Base-by-base conservation (phyloP, 2,888 invertebrate genomes). In the Parascotia fuliginaria region DNA sequence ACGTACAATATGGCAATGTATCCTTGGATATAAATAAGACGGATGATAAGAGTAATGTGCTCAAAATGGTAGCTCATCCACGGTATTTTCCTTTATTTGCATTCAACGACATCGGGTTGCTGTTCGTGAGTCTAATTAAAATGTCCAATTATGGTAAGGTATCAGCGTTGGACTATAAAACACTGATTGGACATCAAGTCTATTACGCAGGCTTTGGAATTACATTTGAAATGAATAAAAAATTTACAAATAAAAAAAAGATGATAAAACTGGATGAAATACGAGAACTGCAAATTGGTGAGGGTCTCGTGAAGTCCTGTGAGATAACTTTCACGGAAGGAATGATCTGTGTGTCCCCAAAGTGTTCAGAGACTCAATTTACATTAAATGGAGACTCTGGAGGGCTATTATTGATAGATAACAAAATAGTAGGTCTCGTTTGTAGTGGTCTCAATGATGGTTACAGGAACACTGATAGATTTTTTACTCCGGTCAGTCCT, bases 401-500 rank as follows among this genome's bases (percentile, higher is more conserved):
- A 1, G 29, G 29, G 12, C 29, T 12, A 0, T 1, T 29, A 12
- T 1, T 29, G 3, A 11, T 11, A 3, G 29, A 29, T 29, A 1
- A 29, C 11, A 29, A 29, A 12, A 29, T 29, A 11, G 5, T 11
- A 29, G 29, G 5, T 4, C 11, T 29, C 4, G 29, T 4, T 3
- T 29, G 29, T 29, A n/a, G n/a, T n/a, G n/a, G n/a, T n/a, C n/a
- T n/a, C n/a, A n/a, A n/a, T n/a, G n/a, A n/a, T n/a, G n/a, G 24
- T 24, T 24, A 24, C 7, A 9, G 7, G 1, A 24, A 24, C 7
- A 24, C 24, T 6, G 12, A 11, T 12, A 3, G 11, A 15, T 28
- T 6, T 29, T 40, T 40, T 29, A 19, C 29, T 11, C 29, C 40
- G 7, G 16, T 29, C 16, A 40, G 40, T 3, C 29, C 40, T 29